Conservation (phyloP, 2,797 vertebrate genomes). For the Nasua narica region DNA sequence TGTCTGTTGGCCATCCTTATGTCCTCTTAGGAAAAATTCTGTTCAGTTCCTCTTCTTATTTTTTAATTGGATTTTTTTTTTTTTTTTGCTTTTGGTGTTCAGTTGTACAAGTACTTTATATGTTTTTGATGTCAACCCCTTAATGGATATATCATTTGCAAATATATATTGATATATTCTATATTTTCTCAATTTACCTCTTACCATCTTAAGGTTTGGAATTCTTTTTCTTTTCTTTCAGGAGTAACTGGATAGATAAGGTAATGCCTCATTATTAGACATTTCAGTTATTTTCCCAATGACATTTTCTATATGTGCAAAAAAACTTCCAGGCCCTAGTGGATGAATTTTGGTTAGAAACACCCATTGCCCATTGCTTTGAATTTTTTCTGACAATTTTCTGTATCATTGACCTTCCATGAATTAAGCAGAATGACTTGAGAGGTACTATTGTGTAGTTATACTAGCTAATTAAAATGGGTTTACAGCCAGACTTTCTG, state of each 20-base stretch:
- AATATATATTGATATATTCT: neutral
- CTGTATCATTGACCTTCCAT: neutral
- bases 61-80: neutral
- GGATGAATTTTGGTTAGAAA: neutral
- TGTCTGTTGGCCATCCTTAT: neutral
- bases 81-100: neutral
- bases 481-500: neutral
- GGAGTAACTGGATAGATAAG: neutral
- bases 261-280: neutral
- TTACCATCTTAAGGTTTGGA: neutral
- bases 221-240: neutral
- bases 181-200: neutral
- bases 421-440: neutral
- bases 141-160: neutral
- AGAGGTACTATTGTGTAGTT: neutral
- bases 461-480: neutral
- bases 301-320: neutral
- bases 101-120: neutral
- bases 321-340: neutral
- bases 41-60: neutral
- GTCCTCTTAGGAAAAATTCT: neutral
- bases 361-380: neutral
- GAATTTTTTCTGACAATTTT: neutral
- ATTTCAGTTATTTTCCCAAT: neutral
- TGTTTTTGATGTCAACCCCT: neutral